Conservation (phyloP, 1,140 invertebrate genomes). For the Oryctes rhinoceros region DNA sequence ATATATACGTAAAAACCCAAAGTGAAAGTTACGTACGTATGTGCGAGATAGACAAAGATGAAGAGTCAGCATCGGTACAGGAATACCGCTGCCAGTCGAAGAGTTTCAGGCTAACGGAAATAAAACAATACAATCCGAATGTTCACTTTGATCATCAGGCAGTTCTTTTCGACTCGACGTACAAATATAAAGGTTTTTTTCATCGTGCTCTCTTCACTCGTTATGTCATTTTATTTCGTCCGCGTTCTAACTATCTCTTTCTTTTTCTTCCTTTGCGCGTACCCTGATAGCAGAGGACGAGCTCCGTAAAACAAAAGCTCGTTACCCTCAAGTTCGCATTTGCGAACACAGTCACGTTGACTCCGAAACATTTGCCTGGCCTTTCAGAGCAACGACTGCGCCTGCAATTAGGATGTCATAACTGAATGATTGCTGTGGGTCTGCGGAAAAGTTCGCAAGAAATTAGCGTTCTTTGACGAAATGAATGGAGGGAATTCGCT, state of each 20-base stretch:
- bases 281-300: neutral
- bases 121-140: slow-evolving; percentile 18
- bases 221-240: neutral
- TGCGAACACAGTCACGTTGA: slow-evolving; percentile 12
- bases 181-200: slow-evolving; percentile 33
- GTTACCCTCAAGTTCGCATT: slow-evolving; percentile 23
- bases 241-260: neutral
- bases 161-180: slow-evolving; percentile 12
- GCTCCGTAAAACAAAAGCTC: slow-evolving; percentile 23
- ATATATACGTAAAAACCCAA: neutral
- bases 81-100: neutral
- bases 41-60: neutral
- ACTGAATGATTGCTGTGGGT: neutral
- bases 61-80: neutral
- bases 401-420: slow-evolving; percentile 23
- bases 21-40: neutral
- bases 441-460: neutral
- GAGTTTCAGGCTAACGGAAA: slow-evolving; percentile 3
- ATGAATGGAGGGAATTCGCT: neutral
- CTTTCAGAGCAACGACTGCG: neutral
- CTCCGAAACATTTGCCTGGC: slow-evolving; percentile 8
- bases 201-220: neutral
- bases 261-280: neutral
- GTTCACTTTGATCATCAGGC: slow-evolving; percentile 27
- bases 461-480: neutral